phyloP scores from a whole-genome alignment of 2,797 vertebrate species.

The Toxotes lorentzi region DNA sequence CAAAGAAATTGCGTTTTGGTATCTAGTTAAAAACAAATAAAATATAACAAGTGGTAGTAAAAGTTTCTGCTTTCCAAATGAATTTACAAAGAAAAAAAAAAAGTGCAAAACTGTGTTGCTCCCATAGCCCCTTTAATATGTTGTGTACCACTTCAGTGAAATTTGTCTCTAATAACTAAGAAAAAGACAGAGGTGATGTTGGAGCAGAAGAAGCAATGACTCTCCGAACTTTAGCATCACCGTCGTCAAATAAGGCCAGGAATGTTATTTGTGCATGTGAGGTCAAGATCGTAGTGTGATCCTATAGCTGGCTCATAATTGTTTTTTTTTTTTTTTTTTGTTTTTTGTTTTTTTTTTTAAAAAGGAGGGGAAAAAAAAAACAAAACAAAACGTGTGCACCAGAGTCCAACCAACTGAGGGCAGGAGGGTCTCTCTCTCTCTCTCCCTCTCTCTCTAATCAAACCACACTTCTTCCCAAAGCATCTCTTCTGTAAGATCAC shows the following conservation, averaged over 20 bases:
- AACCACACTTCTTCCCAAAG: conserved; percentile 60
- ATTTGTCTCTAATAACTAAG: conserved; percentile 41
- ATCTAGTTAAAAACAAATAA: conserved; percentile 80
- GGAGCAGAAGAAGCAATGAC: conserved; percentile 56
- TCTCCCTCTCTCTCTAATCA: conserved; percentile 32
- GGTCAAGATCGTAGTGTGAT: conserved; percentile 83
- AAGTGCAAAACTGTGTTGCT: conserved; percentile 80
- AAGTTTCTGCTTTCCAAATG: conserved; percentile 60
- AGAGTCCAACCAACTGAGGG: conserved; percentile 72
- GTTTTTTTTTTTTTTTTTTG: too few species aligned
- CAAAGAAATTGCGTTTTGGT: conserved; percentile 67
- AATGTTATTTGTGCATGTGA: conserved; percentile 80
- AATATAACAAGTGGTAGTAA: conserved; percentile 67
- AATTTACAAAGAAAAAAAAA: conserved; percentile 50
- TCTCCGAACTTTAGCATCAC: conserved; percentile 47
- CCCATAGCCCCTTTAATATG: conserved; percentile 65
- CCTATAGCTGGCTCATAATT: conserved; percentile 66
- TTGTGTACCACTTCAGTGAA: conserved; percentile 76
- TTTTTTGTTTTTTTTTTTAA: background rate
- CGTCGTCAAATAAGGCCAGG: conserved; percentile 73
- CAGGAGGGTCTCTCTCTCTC: conserved; percentile 54
- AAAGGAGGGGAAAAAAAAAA: conserved; percentile 19
- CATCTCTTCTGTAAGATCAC: conserved; percentile 55
- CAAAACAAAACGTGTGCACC: conserved; percentile 68
- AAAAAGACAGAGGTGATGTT: conserved; percentile 54